Evolutionary conservation across 1,140 invertebrate species (phyloP).

Genomic region (Polyergus mexicanus): DNA sequence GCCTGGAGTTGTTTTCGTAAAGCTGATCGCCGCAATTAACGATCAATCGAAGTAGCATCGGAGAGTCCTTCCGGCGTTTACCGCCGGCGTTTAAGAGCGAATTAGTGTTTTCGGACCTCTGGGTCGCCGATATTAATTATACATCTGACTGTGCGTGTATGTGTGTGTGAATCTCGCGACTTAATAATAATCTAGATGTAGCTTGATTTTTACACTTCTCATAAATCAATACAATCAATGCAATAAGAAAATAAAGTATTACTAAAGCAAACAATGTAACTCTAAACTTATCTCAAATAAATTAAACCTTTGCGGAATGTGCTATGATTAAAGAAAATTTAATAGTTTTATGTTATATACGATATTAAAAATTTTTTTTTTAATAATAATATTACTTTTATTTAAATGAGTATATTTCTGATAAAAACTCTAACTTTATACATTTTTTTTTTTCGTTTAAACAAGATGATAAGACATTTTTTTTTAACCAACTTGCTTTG

Average conservation of each 20-base stretch:
- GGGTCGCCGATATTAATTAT: conserved; percentile 50
- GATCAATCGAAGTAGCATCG: conserved; percentile 80
- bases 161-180: conserved; percentile 4
- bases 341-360: no score
- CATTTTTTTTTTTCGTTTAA: neutral
- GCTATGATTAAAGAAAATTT: conserved; percentile 42
- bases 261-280: conserved; percentile 52
- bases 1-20: conserved; percentile 78
- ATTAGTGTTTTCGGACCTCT: conserved; percentile 37
- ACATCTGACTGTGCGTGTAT: no score
- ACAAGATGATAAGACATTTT: neutral
- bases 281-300: conserved; percentile 31
- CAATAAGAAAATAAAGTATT: conserved; percentile 42
- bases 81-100: conserved; percentile 7
- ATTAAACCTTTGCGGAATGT: conserved; percentile 19
- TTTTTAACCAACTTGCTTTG: neutral
- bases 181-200: conserved; percentile 18
- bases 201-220: conserved; percentile 55
- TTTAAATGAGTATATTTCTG: neutral
- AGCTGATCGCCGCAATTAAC: conserved; percentile 81
- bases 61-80: conserved; percentile 51
- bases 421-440: neutral
- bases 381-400: conserved; percentile 1
- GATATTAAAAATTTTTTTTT: neutral
- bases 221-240: conserved; percentile 49